These are phyloP conservation scores for Gallinago media DNA, from an alignment of 2,113 vertebrate species.

Conservation along the genomic window DNA sequence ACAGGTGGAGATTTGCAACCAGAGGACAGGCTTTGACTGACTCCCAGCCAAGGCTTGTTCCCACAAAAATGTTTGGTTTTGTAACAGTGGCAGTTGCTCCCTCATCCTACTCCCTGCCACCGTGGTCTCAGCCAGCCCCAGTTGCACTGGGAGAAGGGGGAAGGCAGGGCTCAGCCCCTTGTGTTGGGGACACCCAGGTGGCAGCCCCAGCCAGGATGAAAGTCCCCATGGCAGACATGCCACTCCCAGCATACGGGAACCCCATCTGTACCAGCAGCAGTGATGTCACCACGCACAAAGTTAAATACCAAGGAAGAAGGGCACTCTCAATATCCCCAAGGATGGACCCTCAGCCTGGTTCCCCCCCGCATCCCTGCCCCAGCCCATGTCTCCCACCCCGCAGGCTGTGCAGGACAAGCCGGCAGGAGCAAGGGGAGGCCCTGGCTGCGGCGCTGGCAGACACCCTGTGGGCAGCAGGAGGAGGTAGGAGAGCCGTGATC, in stretches of 20 bases:
- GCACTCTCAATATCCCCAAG: not conserved
- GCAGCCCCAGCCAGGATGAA: not conserved
- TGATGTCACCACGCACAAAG: accelerated
- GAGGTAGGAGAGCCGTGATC: conserved; percentile 66
- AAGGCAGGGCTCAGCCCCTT: not conserved
- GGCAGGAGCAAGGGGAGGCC: conserved; percentile 71
- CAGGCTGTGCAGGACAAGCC: conserved; percentile 75
- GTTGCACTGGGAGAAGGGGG: not conserved
- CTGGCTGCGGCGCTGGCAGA: conserved; percentile 74
- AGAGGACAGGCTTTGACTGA: not conserved
- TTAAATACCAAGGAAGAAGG: not conserved
- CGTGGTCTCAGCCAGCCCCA: accelerated
- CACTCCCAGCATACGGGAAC: accelerated
- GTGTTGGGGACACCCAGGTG: accelerated
- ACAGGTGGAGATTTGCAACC: not conserved
- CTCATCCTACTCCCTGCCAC: accelerated
- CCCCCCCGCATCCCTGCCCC: not conserved
- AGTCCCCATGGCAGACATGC: accelerated
- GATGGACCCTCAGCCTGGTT: accelerated
- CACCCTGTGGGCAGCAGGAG: conserved; percentile 87
- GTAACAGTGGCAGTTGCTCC: accelerated
- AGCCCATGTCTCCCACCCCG: not conserved
- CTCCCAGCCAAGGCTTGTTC: not conserved
- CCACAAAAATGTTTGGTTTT: accelerated
- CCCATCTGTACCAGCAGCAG: not conserved